Base-by-base conservation (phyloP, 2,888 invertebrate genomes). In the Desoria tigrina region DNA sequence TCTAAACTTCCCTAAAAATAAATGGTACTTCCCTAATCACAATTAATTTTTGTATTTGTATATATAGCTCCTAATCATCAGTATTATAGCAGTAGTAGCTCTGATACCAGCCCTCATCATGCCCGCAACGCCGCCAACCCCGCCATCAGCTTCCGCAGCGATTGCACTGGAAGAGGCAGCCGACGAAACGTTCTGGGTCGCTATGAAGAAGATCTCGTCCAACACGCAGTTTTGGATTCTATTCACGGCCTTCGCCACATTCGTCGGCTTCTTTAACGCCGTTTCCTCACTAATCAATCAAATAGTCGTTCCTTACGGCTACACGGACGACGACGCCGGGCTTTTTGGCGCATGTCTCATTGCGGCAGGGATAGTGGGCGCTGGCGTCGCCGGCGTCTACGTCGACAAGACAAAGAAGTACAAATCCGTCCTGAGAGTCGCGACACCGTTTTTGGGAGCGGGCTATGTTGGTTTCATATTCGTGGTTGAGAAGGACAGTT, bases 231-330 rank as follows among this genome's bases (percentile, higher is more conserved):
- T 69, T 27, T 66, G 66, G 66, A 23, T 69, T 18, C 37, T 69
- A 9, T 66, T 55, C 21, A 37, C 53, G 26, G 61, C 66, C 9
- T 69, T 69, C 23, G 56, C 69, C 1, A 26, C 62, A n/a, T 66
- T 51, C 23, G 69, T 66, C n/a, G 69, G 45, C 14, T 56, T 69
- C 16, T 69, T 69, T 55, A 69, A 69, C 42, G 18, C 59, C 18
- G 37, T 66, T 21, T 61, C 69, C 0, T 69, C 69, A 0, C 59
- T 69, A 3, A 66, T 69, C n/a, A 64, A 66, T 37, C 69, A 69
- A 45, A 69, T 69, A 18, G 66, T 69, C 1, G 50, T 4, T 14
- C 69, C 69, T 3, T 69, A 66, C 28, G 64, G 62, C 1, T 69
- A 69, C 21, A 23, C 23, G 1, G 66, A 69, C 24, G 66, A 66